These are phyloP conservation scores for Silurus meridionalis DNA, from an alignment of 2,113 vertebrate genomes.

Conservation along the genomic window DNA sequence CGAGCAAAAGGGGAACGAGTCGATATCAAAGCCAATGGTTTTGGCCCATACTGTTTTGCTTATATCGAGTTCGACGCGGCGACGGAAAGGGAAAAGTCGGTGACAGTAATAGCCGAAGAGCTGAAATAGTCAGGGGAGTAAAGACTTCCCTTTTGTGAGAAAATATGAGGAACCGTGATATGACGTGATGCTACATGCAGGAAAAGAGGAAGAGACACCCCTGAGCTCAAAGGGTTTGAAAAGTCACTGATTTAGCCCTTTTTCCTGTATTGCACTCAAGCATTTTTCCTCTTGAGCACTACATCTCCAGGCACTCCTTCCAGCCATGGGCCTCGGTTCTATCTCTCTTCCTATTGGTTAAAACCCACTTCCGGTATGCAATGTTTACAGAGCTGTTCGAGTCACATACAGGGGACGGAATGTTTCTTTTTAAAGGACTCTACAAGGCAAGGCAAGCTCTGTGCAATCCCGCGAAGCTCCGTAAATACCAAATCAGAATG, in stretches of 20 bases:
- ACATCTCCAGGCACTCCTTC: not conserved
- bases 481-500: not conserved
- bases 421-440: not conserved
- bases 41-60: too few species aligned
- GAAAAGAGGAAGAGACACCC: not conserved
- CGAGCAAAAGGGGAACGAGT: too few species aligned
- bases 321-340: not conserved
- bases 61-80: not conserved
- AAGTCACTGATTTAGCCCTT: not conserved
- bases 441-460: not conserved
- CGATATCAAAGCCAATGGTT: too few species aligned
- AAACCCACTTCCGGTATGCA: not conserved
- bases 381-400: not conserved
- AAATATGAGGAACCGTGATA: conserved; percentile 11
- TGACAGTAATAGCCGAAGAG: not conserved
- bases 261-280: not conserved
- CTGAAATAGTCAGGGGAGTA: conserved; percentile 11
- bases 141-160: not conserved
- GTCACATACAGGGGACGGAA: not conserved
- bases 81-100: not conserved
- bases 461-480: not conserved
- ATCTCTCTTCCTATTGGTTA: not conserved
- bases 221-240: not conserved
- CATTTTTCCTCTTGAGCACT: not conserved
- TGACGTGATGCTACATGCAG: not conserved